A percentile compares a stretch with the other conserved stretches of the same genome.
phyloP scores from a whole-genome alignment of 2,797 vertebrate species.

The Anabacerthia variegaticeps region DNA sequence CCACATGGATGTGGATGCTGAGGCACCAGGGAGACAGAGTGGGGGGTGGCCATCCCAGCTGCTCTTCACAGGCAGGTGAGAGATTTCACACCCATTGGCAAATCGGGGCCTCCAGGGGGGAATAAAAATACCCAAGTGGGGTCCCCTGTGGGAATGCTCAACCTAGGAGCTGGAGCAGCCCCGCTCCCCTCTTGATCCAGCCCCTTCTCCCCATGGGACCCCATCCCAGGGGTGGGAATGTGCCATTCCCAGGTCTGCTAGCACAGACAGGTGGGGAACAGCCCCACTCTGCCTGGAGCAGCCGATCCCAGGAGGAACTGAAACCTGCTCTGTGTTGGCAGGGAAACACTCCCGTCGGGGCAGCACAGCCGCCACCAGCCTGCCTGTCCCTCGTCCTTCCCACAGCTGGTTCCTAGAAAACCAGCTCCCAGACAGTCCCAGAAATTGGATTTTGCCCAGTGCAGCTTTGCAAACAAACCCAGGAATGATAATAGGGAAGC shows the following conservation, averaged over 20 bases:
- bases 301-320: background rate
- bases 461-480: constrained; percentile 9
- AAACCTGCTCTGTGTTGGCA: background rate
- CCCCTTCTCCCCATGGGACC: rapidly evolving
- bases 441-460: background rate
- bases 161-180: background rate
- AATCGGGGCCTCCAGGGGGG: background rate
- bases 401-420: constrained; percentile 10
- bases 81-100: background rate
- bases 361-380: background rate
- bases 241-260: background rate
- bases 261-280: background rate
- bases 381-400: background rate
- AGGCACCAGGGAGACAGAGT: rapidly evolving
- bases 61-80: background rate
- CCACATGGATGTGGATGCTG: background rate
- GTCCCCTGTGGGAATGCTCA: background rate
- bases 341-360: rapidly evolving
- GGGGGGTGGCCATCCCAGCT: background rate
- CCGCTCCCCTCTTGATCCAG: background rate
- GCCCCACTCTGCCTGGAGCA: rapidly evolving
- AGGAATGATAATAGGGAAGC: background rate
- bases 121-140: background rate
- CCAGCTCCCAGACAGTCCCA: background rate
- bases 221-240: background rate